Conservation (phyloP, 1,140 invertebrate genomes). For the Capitella teleta region DNA sequence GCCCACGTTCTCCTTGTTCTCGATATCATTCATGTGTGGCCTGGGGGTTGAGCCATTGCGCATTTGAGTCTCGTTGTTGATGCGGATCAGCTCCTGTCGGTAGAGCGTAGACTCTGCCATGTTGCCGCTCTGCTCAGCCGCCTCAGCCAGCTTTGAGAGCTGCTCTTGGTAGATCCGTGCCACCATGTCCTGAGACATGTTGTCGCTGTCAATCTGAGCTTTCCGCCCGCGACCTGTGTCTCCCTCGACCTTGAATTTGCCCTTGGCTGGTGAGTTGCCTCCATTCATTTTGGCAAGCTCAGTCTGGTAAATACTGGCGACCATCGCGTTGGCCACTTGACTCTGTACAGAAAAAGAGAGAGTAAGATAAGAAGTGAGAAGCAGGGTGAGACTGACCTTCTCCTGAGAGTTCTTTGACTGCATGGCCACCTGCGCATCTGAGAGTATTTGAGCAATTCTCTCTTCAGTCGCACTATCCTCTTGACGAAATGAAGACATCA, state of each 20-base stretch:
- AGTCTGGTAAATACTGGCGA: conserved; percentile 33
- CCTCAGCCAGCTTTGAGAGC: conserved; percentile 63
- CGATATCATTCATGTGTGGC: background rate
- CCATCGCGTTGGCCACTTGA: conserved; percentile 30
- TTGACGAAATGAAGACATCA: conserved; percentile 46
- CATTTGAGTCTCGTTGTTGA: conserved; percentile 42
- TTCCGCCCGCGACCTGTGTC: conserved; percentile 59
- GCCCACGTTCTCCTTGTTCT: background rate
- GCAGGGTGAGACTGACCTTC: conserved; percentile 25
- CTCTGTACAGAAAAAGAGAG: conserved; percentile 47
- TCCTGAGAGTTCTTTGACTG: conserved; percentile 30
- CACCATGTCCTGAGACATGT: conserved; percentile 93
- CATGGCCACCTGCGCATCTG: conserved; percentile 59
- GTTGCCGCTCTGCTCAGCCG: conserved; percentile 54
- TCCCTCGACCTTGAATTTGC: conserved; percentile 15
- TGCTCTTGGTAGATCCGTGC: conserved; percentile 94
- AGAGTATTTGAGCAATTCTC: conserved; percentile 83
- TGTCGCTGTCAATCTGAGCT: conserved; percentile 68
- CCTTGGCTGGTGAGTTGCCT: too few species aligned
- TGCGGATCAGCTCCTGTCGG: conserved; percentile 75
- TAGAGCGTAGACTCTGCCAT: conserved; percentile 69
- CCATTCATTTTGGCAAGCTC: conserved; percentile 30
- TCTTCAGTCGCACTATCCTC: conserved; percentile 79
- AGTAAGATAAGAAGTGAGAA: too few species aligned
- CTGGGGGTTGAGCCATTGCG: too few species aligned